These are phyloP conservation scores for Limnodromus scolopaceus DNA, from an alignment of 2,797 vertebrate genomes.

Conservation along the genomic window DNA sequence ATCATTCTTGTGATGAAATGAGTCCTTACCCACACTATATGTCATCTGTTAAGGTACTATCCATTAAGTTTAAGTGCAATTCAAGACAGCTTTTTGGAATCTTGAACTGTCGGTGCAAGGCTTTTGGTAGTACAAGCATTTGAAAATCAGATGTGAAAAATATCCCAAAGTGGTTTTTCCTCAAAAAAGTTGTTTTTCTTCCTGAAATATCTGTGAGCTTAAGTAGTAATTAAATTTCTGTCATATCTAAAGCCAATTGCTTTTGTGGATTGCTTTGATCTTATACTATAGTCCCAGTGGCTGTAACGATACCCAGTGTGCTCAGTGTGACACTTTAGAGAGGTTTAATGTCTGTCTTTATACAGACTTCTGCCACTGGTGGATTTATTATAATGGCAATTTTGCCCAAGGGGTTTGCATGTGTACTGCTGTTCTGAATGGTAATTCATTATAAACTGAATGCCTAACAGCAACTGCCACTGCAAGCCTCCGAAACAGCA, in stretches of 20 bases:
- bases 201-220: neutral
- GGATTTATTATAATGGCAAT: neutral
- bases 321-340: neutral
- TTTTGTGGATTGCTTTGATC: neutral
- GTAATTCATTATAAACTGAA: neutral
- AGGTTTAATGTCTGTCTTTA: conserved; percentile 4
- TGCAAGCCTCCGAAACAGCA: neutral
- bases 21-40: neutral
- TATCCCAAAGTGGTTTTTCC: neutral
- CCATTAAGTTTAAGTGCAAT: neutral
- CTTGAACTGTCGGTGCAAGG: neutral
- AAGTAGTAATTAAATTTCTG: neutral
- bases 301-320: neutral
- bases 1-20: neutral
- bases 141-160: neutral
- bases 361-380: neutral
- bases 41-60: neutral
- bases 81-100: neutral
- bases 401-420: neutral
- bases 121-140: neutral
- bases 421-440: neutral
- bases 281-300: neutral
- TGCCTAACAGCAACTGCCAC: neutral
- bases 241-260: neutral
- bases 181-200: neutral